phyloP scores from a whole-genome alignment of 2,797 vertebrate species.

The Arnoldichthys spilopterus region DNA sequence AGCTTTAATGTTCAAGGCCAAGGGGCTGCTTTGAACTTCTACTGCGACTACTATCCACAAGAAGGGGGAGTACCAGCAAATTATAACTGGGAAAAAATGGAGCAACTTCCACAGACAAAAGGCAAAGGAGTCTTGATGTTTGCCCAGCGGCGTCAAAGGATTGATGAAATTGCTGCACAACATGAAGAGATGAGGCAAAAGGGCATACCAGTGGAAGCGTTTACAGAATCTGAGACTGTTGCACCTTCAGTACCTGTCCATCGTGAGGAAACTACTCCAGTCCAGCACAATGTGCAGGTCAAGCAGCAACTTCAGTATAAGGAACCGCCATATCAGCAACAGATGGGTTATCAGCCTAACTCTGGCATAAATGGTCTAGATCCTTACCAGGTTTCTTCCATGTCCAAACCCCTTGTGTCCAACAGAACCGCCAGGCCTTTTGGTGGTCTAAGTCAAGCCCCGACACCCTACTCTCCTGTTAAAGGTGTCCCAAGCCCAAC shows the following conservation, averaged over 20 bases:
- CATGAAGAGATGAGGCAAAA: slow-evolving; percentile 83
- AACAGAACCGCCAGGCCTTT: slow-evolving; percentile 95
- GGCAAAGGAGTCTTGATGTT: slow-evolving; percentile 97
- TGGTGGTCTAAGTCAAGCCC: slow-evolving; percentile 73
- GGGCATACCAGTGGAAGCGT: slow-evolving; percentile 69
- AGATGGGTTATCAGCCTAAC: slow-evolving; percentile 39
- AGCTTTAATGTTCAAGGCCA: slow-evolving; percentile 75
- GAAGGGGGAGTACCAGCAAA: slow-evolving; percentile 63
- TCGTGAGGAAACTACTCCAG: slow-evolving; percentile 58
- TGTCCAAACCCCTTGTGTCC: slow-evolving; percentile 72
- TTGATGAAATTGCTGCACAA: slow-evolving; percentile 89
- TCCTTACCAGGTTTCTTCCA: slow-evolving; percentile 66
- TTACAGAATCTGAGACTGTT: slow-evolving; percentile 51
- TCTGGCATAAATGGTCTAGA: slow-evolving; percentile 77
- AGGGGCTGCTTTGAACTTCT: slow-evolving; percentile 73
- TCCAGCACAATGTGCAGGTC: slow-evolving; percentile 69
- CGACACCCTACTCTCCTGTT: slow-evolving; percentile 70
- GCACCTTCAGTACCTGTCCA: slow-evolving; percentile 55
- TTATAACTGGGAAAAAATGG: slow-evolving; percentile 81
- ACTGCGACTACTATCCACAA: slow-evolving; percentile 80
- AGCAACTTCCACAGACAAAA: slow-evolving; percentile 86
- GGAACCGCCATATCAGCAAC: slow-evolving; percentile 51
- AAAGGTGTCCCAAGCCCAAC: slow-evolving; percentile 68
- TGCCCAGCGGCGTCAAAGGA: slow-evolving; percentile 87
- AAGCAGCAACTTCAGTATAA: slow-evolving; percentile 63